These are phyloP conservation scores for Ganaspis brasiliensis DNA, from an alignment of 2,888 invertebrate species.

Conservation along the genomic window DNA sequence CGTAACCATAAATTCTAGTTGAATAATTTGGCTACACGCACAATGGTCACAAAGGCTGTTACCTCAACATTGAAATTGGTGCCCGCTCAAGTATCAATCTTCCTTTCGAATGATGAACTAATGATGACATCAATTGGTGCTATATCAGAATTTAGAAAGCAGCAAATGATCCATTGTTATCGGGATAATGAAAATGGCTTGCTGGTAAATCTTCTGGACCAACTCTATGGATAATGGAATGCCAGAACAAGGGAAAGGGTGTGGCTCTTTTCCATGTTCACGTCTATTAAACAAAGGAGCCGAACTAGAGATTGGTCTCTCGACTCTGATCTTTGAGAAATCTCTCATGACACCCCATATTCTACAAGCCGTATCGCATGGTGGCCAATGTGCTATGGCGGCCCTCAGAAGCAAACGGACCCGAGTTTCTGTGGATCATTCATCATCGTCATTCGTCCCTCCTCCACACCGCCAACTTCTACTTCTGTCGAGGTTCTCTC, in stretches of 20 bases:
- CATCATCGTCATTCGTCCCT: slow-evolving; percentile 79
- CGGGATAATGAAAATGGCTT: neutral
- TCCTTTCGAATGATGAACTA: slow-evolving; percentile 22
- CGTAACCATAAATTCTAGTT: slow-evolving; percentile 37
- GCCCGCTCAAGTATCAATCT: slow-evolving; percentile 23
- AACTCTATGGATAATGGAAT: slow-evolving; percentile 23
- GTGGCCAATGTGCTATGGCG: slow-evolving; percentile 71
- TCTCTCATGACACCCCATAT: slow-evolving; percentile 53
- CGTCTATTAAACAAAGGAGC: slow-evolving; percentile 30
- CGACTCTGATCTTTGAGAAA: slow-evolving; percentile 61
- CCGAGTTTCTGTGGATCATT: slow-evolving; percentile 78
- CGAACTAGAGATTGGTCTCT: slow-evolving; percentile 44
- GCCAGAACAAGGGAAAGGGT: slow-evolving; percentile 29
- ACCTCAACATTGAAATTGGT: slow-evolving; percentile 25
- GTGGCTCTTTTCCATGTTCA: slow-evolving; percentile 40
- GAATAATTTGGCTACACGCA: slow-evolving; percentile 40
- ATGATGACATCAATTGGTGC: slow-evolving; percentile 20
- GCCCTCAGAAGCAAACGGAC: slow-evolving; percentile 77
- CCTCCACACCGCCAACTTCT: slow-evolving; percentile 66
- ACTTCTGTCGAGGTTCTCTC: slow-evolving; percentile 55
- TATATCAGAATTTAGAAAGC: too few relatives aligned
- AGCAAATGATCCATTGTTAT: too few relatives aligned
- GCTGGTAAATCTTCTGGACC: slow-evolving; percentile 10
- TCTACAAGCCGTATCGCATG: slow-evolving; percentile 51
- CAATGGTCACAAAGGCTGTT: slow-evolving; percentile 30